Conservation (phyloP, 2,888 invertebrate species). For the Apodemia duryi region DNA sequence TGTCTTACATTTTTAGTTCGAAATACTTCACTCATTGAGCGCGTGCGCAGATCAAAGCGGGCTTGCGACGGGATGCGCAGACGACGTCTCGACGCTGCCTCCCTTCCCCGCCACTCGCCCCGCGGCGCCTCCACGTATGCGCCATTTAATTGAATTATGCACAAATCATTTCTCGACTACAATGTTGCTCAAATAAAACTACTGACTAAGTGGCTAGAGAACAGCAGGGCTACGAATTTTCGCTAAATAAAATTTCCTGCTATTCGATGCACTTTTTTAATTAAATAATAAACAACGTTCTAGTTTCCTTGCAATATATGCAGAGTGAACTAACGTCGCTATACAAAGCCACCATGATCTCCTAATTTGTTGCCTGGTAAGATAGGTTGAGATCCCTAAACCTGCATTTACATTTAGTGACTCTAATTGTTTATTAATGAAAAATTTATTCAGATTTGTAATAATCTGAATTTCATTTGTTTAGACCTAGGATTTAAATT, state of each 20-base stretch:
- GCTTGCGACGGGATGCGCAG: slow-evolving; percentile 67
- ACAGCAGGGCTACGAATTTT: neutral
- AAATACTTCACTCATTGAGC: slow-evolving; percentile 15
- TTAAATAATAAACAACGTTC: neutral
- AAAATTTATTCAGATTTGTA: too few relatives aligned
- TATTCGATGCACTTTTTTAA: neutral
- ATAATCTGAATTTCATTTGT: too few relatives aligned
- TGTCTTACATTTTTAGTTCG: slow-evolving; percentile 15
- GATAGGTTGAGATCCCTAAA: too few relatives aligned
- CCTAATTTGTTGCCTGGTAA: too few relatives aligned
- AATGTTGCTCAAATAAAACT: slow-evolving; percentile 8
- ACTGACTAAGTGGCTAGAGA: neutral
- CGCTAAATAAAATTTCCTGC: neutral
- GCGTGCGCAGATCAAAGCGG: slow-evolving; percentile 55
- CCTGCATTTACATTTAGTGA: too few relatives aligned
- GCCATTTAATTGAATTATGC: slow-evolving; percentile 23
- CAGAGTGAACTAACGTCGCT: too few relatives aligned
- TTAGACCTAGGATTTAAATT: too few relatives aligned
- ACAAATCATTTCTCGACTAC: slow-evolving; percentile 9
- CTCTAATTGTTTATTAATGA: too few relatives aligned
- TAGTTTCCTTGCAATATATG: too few relatives aligned
- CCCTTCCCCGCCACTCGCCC: slow-evolving; percentile 28
- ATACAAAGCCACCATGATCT: too few relatives aligned
- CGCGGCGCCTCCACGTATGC: slow-evolving; percentile 24
- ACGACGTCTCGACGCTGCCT: slow-evolving; percentile 59